Base-by-base conservation (phyloP, 2,888 invertebrate species). In the Artemia sinica region DNA sequence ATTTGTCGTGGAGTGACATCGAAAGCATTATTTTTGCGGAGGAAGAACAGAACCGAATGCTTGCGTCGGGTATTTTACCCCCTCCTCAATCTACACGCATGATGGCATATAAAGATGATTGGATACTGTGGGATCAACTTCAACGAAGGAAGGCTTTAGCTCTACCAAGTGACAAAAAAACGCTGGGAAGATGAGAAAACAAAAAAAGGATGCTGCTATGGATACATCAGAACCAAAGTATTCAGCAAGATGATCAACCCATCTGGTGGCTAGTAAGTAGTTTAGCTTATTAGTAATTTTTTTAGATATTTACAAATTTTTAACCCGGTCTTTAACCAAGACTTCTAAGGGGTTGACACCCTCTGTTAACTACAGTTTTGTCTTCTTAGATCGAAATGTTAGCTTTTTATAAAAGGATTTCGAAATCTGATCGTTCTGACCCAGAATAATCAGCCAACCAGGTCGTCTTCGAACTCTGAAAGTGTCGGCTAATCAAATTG, bases 241-340 rank as follows among this genome's bases (percentile, higher is more conserved):
- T 67, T 48, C 66, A 68, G 12, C 66, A n/a, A 65, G 69, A 72
- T 13, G 71, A 70, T 49, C 66, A 49, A 18, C 70, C 70, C 67
- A 70, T 72, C 12, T 74, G 74, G 74, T 74, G 74, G 74, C 74
- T 74, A 74, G 74, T 74, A 71, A 69, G 72, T 65, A 14, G 58
- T 8, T 18, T 1, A 28, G 28, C 28, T 4, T 28, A 28, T 28
- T 28, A 28, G 28, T 28, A 28, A 28, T 28, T 28, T 28, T 28
- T 28, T 1, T 1, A 28, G 28, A 28, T 4, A 28, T 28, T 28
- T 1, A 28, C 28, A 2, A 28, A 28, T 1, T 28, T 28, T 28
- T 28, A 1, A 28, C 28, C 28, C 28, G 28, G 4, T 28, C 28
- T 28, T 28, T 28, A 28, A 4, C 1, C 28, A 28, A 28, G 28